These are phyloP conservation scores for Drosophila dives DNA, from an alignment of 2,888 invertebrate species.

Conservation along the genomic window DNA sequence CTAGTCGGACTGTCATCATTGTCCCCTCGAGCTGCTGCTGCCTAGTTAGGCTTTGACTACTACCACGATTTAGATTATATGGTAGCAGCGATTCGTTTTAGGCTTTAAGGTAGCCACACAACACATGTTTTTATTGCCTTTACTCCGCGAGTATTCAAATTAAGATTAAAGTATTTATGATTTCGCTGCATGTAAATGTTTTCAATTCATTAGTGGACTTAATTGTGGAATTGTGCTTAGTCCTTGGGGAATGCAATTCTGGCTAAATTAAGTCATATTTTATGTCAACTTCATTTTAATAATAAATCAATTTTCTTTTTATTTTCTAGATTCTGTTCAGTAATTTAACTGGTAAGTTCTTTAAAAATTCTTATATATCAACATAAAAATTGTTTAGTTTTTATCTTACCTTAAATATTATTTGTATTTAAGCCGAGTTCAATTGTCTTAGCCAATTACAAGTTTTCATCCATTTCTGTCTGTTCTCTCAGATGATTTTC, in stretches of 20 bases:
- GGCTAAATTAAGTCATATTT: neutral
- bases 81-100: constrained; percentile 29
- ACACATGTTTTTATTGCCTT: constrained; percentile 5
- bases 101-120: constrained; percentile 1
- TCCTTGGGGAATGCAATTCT: neutral
- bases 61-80: constrained; percentile 42
- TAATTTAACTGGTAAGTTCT: neutral
- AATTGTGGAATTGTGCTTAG: neutral
- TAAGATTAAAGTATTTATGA: constrained; percentile 21
- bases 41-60: constrained; percentile 21
- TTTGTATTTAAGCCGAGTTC: neutral
- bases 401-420: too few species aligned
- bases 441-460: neutral
- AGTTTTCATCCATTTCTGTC: too few species aligned
- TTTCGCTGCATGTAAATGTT: neutral
- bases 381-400: too few species aligned
- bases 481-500: neutral
- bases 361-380: neutral
- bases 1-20: constrained; percentile 45
- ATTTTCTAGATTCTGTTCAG: neutral
- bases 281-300: neutral
- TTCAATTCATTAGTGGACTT: neutral
- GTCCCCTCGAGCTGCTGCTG: constrained; percentile 19
- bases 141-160: constrained; percentile 21
- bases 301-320: neutral